Evolutionary conservation across 2,113 vertebrate species (phyloP).

Genomic region (Phasianus colchicus): DNA sequence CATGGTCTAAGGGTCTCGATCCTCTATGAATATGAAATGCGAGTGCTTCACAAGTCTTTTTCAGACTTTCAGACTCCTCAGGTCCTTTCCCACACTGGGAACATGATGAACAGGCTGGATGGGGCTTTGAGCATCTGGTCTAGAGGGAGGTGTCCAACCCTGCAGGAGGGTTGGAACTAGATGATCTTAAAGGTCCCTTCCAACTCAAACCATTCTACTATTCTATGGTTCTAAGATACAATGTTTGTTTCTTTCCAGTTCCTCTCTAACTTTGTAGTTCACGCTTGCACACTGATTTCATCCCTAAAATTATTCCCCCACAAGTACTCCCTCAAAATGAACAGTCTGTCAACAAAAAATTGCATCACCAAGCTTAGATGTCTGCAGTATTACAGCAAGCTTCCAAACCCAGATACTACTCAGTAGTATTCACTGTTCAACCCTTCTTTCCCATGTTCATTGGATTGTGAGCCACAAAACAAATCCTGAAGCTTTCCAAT

Average conservation of each 20-base stretch:
- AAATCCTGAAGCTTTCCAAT: not conserved
- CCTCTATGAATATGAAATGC: not conserved
- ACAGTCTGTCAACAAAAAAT: not conserved
- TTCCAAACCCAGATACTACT: not conserved
- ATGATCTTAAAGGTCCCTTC: no score
- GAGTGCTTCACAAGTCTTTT: not conserved
- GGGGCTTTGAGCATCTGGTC: no score
- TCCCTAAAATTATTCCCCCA: not conserved
- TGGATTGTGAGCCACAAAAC: not conserved
- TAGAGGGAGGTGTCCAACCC: no score
- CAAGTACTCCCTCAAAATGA: not conserved
- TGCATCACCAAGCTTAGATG: not conserved
- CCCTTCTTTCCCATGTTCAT: rapidly evolving
- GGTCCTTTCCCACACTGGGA: not conserved
- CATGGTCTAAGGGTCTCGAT: not conserved
- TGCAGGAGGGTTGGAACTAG: no score
- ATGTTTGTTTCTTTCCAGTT: not conserved
- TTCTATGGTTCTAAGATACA: no score
- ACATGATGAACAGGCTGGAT: not conserved
- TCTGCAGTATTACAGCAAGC: not conserved
- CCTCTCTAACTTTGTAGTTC: not conserved
- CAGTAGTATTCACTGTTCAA: not conserved
- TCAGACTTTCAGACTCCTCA: not conserved
- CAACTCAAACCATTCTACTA: no score
- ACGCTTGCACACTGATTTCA: not conserved